Evolutionary conservation across 2,113 vertebrate genomes (phyloP).

Genomic region (Eonycteris spelaea): DNA sequence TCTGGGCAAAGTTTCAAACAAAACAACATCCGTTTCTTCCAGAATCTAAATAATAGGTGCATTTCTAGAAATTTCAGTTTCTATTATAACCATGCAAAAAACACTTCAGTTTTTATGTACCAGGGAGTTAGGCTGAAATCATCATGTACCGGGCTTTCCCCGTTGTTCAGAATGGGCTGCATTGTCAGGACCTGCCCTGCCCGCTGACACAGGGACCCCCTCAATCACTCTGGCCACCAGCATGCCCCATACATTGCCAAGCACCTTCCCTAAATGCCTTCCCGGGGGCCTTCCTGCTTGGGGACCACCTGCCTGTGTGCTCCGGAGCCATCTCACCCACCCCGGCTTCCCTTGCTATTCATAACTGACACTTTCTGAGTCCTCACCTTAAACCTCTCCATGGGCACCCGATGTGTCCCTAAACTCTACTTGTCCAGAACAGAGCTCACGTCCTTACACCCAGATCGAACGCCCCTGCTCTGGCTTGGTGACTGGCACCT

Average conservation of each 20-base stretch:
- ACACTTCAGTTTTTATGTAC: not conserved
- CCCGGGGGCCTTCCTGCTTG: fast-evolving
- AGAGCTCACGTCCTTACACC: not conserved
- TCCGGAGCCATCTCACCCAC: not conserved
- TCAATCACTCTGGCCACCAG: not conserved
- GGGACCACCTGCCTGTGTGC: not conserved
- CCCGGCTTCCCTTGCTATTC: not conserved
- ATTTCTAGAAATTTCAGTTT: not conserved
- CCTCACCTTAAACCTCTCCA: not conserved
- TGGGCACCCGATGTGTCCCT: not conserved
- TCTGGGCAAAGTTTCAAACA: not conserved
- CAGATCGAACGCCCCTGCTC: not conserved
- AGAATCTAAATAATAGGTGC: not conserved
- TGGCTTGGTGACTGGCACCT: not conserved
- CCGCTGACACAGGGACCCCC: not conserved
- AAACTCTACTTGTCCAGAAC: not conserved
- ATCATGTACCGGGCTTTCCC: not conserved
- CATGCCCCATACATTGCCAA: not conserved
- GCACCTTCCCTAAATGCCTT: not conserved
- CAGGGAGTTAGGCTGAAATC: not conserved
- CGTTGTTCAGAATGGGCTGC: not conserved
- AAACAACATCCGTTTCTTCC: not conserved
- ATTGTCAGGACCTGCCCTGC: not conserved
- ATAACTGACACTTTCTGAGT: not conserved
- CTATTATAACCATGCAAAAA: not conserved